A percentile compares a stretch with the other conserved stretches of the same genome.
phyloP scores from a whole-genome alignment of 2,113 vertebrate species.

The Anser brachyrhynchus region DNA sequence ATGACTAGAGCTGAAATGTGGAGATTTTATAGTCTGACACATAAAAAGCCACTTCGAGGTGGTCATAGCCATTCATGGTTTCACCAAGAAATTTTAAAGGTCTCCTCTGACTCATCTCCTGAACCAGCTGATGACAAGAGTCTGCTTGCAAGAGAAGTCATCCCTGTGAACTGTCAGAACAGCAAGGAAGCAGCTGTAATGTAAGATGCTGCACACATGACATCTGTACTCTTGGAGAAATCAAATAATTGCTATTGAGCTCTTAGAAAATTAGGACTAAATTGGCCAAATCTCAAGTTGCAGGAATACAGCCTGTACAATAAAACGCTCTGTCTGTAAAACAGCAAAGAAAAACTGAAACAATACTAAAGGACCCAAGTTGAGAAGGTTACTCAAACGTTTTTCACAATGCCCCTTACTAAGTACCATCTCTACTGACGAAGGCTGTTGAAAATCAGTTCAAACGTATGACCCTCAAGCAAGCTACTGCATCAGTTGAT shows the following conservation, averaged over 20 bases:
- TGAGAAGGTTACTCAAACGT: neutral
- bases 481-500: rapidly evolving
- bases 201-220: neutral
- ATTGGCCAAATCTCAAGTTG: neutral
- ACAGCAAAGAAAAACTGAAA: neutral
- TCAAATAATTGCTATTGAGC: neutral
- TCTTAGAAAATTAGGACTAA: neutral
- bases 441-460: neutral
- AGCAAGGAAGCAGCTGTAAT: neutral
- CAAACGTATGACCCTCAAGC: rapidly evolving
- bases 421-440: neutral
- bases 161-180: neutral
- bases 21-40: neutral
- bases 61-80: neutral
- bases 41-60: neutral
- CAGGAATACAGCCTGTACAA: neutral
- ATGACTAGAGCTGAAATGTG: neutral
- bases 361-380: neutral
- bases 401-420: neutral
- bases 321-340: neutral
- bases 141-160: neutral
- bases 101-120: neutral
- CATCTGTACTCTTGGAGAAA: neutral
- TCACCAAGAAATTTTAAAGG: neutral
- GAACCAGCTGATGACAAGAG: neutral